Percentiles rank a stretch among this genome's conserved stretches.
phyloP scores from a whole-genome alignment of 2,113 vertebrate genomes.

The Terrapene triunguis region DNA sequence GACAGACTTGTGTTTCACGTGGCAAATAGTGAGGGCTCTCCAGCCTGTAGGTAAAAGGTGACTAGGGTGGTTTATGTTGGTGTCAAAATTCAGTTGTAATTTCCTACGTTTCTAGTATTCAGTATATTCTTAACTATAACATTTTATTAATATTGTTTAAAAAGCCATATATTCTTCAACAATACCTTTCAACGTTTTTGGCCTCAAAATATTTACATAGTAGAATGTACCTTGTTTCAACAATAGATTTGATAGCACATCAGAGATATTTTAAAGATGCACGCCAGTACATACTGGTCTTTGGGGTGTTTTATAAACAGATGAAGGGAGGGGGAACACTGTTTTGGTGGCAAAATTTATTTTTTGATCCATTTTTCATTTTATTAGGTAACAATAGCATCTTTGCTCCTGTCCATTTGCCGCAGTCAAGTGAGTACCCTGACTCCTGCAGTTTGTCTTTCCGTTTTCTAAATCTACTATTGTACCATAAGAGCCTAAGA shows the following conservation, averaged over 20 bases:
- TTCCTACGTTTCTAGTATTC: background rate
- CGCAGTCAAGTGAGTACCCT: slow-evolving; percentile 89
- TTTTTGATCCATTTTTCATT: slow-evolving; percentile 40
- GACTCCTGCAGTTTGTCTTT: background rate
- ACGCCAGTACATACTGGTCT: accelerated
- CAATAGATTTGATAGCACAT: background rate
- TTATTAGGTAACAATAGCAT: slow-evolving; percentile 88
- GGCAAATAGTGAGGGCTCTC: background rate
- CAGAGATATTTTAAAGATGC: background rate
- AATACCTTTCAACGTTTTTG: background rate
- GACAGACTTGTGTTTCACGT: background rate
- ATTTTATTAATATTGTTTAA: background rate
- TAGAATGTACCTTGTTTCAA: accelerated
- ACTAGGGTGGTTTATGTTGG: background rate
- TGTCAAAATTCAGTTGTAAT: background rate
- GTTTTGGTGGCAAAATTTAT: background rate
- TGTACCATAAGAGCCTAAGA: background rate
- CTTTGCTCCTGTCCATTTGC: slow-evolving; percentile 87
- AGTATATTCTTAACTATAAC: background rate
- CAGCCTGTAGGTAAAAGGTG: background rate
- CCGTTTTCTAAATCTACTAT: background rate
- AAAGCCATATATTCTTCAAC: background rate
- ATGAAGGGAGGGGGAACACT: background rate
- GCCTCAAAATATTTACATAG: accelerated
- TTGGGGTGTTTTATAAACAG: background rate